Evolutionary conservation across 2,888 invertebrate genomes (phyloP).

Genomic region (Dicycla oo): DNA sequence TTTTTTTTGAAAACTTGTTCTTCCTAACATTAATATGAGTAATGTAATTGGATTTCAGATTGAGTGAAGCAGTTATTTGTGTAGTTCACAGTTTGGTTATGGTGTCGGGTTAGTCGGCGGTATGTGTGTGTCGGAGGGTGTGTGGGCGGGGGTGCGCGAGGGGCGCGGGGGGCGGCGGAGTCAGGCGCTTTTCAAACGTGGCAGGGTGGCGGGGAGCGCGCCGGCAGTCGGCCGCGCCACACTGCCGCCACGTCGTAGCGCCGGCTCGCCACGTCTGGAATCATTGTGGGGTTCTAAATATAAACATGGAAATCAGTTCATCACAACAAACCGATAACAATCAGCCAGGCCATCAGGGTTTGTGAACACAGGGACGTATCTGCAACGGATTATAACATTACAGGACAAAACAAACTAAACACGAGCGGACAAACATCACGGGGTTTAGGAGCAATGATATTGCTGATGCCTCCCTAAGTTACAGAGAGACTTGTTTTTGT

Average conservation of each 20-base stretch:
- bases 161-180: constrained; percentile 42
- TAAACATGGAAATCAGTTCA: constrained; percentile 44
- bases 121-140: constrained; percentile 70
- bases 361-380: constrained; percentile 29
- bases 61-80: constrained; percentile 71
- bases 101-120: constrained; percentile 60
- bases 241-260: constrained; percentile 74
- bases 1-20: constrained; percentile 71
- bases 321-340: constrained; percentile 23
- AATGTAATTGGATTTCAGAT: constrained; percentile 68
- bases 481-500: constrained; percentile 35
- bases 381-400: constrained; percentile 36
- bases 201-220: constrained; percentile 84
- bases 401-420: constrained; percentile 33
- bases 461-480: constrained; percentile 6
- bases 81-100: constrained; percentile 67
- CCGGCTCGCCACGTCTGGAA: constrained; percentile 85
- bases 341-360: constrained; percentile 61
- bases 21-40: constrained; percentile 72
- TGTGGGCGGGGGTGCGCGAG: constrained; percentile 58
- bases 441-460: constrained; percentile 7
- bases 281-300: constrained; percentile 46
- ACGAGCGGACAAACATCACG: constrained; percentile 21
- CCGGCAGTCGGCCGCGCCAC: constrained; percentile 83
- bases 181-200: constrained; percentile 77